Base-by-base conservation (phyloP, 2,797 vertebrate species). In the Ciconia nigra region DNA sequence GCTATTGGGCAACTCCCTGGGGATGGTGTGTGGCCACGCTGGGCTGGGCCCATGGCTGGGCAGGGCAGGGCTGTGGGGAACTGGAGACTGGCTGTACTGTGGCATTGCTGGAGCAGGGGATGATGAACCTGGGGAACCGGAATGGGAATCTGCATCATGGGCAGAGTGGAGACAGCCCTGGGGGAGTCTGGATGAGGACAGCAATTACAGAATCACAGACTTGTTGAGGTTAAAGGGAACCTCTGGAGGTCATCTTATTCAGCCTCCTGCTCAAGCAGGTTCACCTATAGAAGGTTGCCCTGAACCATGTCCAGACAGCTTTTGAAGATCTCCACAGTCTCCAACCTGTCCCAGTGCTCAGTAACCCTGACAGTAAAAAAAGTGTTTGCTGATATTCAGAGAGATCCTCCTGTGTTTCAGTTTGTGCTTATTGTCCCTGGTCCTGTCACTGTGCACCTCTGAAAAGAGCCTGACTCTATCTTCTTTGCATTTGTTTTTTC, bases 11-110 rank as follows among this genome's bases (percentile, higher is more conserved):
- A 58, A 6, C 4, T 77, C 29, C 3, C 17, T 31, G 12, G 20
- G 22, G 8, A 21, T 33, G 21, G 15, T 8, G 5, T 0, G 0
- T 1, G 4, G 3, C 14, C 19, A 12, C n/a, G 7, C 10, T 10
- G 4, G 47, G n/a, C 3, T 1, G 10, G 18, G 15, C 14, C 19
- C 20, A 2, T 19, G 11, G 11, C 31, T 21, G 25, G 24, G 20
- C 8, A 62, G 31, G 26, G 8, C 7, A 25, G 31, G 26, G 7
- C 3, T 41, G 9, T 35, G 25, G n/a, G 31, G 22, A 90, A 6
- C 41, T 57, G 54, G 28, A 87, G 18, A 33, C 1, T 0, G 3
- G 5, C 5, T 33, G 11, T 57, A 7, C 11, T 67, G 16, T 17
- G 21, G 2, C 13, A 17, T 26, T 18, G 3, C 25, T 71, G 26